phyloP scores from a whole-genome alignment of 2,888 invertebrate species.

The Caenorhabditis doughertyi region DNA sequence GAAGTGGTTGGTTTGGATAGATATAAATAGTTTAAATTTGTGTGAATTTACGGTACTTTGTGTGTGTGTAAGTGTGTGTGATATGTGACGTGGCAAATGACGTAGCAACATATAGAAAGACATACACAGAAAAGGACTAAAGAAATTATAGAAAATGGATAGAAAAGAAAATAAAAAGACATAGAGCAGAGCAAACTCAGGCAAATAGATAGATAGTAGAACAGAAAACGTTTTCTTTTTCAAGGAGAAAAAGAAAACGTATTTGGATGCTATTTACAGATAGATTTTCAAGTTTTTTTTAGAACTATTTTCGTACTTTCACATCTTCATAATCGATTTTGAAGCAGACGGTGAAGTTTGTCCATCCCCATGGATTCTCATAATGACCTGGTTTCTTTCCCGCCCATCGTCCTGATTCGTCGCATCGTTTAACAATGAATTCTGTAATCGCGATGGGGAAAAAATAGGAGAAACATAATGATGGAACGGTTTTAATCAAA shows the following conservation, averaged over 20 bases:
- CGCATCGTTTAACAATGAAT: constrained; percentile 69
- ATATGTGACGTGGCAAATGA: constrained; percentile 36
- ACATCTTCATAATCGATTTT: constrained; percentile 74
- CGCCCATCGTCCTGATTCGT: constrained; percentile 72
- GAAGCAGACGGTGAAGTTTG: constrained; percentile 77
- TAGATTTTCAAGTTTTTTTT: neutral
- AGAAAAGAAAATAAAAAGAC: constrained; percentile 36
- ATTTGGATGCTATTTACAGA: constrained; percentile 2
- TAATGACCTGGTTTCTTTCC: constrained; percentile 70
- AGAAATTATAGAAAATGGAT: constrained; percentile 42
- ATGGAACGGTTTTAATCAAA: neutral
- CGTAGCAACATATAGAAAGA: constrained; percentile 36
- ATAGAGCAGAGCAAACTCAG: constrained; percentile 44
- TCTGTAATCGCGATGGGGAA: constrained; percentile 57
- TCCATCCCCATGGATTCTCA: constrained; percentile 78
- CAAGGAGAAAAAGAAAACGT: constrained; percentile 7
- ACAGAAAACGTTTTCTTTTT: neutral
- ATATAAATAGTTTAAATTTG: constrained; percentile 28
- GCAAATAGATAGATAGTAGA: constrained; percentile 20
- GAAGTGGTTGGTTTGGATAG: constrained; percentile 13
- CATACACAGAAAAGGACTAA: constrained; percentile 30
- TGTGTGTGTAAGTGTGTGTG: constrained; percentile 21
- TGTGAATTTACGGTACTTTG: constrained; percentile 29
- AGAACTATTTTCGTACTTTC: constrained; percentile 66
- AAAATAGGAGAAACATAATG: constrained; percentile 6